Evolutionary conservation across 2,888 invertebrate species (phyloP).

Genomic region (Cylindroiulus punctatus): DNA sequence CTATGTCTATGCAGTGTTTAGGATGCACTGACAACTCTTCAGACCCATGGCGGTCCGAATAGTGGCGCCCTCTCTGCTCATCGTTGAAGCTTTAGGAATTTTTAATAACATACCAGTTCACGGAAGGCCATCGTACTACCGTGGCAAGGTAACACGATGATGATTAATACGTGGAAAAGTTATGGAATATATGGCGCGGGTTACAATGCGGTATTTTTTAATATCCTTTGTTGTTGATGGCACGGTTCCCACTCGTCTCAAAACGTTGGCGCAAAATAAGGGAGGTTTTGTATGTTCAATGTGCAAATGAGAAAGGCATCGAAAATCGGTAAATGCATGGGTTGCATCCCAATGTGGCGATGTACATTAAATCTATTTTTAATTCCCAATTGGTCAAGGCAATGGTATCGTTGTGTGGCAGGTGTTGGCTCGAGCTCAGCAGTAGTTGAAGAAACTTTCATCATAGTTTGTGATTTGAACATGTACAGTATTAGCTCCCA

Average conservation of each 20-base stretch:
- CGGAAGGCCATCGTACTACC: not conserved
- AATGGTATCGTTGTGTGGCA: not conserved
- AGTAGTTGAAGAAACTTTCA: too few relatives aligned
- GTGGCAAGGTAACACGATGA: not conserved
- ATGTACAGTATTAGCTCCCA: too few relatives aligned
- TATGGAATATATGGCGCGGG: not conserved
- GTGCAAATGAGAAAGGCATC: not conserved
- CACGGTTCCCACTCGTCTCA: not conserved
- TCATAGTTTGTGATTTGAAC: too few relatives aligned
- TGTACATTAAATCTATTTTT: not conserved
- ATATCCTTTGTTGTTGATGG: not conserved
- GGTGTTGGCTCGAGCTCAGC: too few relatives aligned
- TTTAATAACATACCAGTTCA: not conserved
- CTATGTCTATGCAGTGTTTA: too few relatives aligned
- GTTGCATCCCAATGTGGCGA: not conserved
- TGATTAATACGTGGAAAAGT: constrained; percentile 1
- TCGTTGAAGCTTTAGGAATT: not conserved
- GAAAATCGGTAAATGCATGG: not conserved
- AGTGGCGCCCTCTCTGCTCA: not conserved
- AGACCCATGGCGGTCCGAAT: not conserved
- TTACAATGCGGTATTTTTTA: constrained; percentile 23
- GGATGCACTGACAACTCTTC: too few relatives aligned
- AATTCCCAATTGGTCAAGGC: not conserved
- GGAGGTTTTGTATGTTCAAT: not conserved
- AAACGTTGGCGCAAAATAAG: not conserved